Conservation (phyloP, 2,797 vertebrate genomes). For the Cossypha heuglini region DNA sequence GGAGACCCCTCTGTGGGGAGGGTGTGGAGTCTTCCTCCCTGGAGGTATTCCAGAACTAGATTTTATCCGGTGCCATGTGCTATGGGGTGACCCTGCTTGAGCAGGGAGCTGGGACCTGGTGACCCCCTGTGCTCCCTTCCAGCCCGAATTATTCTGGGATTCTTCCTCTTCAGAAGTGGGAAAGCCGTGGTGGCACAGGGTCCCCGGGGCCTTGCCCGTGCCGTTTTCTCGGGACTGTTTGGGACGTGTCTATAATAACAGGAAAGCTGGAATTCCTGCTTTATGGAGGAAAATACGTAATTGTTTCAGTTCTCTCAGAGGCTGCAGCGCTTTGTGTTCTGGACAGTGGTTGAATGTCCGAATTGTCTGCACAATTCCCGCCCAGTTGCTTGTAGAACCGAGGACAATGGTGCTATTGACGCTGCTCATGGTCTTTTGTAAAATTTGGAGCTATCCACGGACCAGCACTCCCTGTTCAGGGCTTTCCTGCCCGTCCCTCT, state of each 20-base stretch:
- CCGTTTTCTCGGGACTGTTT: neutral
- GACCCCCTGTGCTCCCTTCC: neutral
- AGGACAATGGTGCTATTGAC: neutral
- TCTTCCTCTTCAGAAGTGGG: accelerated
- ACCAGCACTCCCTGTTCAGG: accelerated
- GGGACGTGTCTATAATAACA: neutral
- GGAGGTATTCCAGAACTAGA: neutral
- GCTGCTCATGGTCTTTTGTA: accelerated
- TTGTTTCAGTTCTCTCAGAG: neutral
- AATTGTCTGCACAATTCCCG: accelerated
- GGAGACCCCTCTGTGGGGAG: neutral
- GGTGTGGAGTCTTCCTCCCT: neutral
- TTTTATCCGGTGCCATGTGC: accelerated
- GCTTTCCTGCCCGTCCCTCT: accelerated
- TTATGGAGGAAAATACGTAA: neutral
- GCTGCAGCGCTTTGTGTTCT: neutral
- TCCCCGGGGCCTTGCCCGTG: neutral
- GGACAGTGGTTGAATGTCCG: neutral
- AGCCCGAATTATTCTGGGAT: neutral
- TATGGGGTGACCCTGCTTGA: neutral
- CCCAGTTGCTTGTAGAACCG: neutral
- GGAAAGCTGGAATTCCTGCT: accelerated
- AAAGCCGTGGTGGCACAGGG: too few species aligned
- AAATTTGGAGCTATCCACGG: neutral
- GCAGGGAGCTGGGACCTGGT: neutral